These are phyloP conservation scores for Aplysia californica DNA, from an alignment of 1,140 invertebrate genomes.

Conservation along the genomic window DNA sequence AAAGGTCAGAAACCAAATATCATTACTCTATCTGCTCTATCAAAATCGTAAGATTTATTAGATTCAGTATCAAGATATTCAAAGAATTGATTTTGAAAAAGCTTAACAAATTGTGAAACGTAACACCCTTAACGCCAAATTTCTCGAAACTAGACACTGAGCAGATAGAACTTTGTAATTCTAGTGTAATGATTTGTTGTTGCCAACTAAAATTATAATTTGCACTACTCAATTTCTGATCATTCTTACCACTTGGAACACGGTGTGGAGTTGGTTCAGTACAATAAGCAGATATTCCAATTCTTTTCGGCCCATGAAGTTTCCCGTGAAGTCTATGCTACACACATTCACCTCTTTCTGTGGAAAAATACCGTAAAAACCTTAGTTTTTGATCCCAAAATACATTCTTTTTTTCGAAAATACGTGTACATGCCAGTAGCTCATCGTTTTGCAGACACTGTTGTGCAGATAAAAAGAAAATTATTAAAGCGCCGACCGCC, in stretches of 20 bases:
- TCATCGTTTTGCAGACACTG: too few relatives aligned
- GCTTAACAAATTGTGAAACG: background rate
- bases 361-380: background rate
- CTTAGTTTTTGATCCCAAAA: background rate
- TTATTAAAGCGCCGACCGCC: too few relatives aligned
- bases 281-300: background rate
- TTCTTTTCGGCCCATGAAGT: background rate
- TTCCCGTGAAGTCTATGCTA: constrained; percentile 12
- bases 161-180: background rate
- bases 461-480: too few relatives aligned
- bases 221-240: too few relatives aligned
- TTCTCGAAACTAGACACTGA: background rate
- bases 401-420: background rate
- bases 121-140: background rate
- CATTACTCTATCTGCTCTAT: too few relatives aligned
- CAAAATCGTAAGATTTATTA: background rate
- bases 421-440: background rate
- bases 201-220: background rate
- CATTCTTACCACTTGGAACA: constrained; percentile 19
- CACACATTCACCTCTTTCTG: background rate
- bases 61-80: background rate
- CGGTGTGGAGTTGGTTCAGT: background rate
- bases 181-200: background rate
- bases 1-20: too few relatives aligned
- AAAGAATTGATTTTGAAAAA: background rate